Base-by-base conservation (phyloP, 2,888 invertebrate species). In the Rhopalosiphum nymphaeae region DNA sequence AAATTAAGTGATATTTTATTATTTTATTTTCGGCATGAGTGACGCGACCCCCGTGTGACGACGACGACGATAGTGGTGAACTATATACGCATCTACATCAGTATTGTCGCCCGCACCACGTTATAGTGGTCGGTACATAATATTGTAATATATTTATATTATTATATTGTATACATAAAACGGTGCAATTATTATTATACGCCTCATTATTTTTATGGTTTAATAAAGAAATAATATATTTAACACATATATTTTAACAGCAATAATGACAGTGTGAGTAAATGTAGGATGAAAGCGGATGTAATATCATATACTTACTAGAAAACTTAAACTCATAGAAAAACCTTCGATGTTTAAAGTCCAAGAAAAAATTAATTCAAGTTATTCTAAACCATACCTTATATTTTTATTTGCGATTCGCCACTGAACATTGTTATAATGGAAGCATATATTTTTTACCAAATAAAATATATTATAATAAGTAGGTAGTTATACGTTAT, bases 1-100 rank as follows among this genome's bases (percentile, higher is more conserved):
- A 88, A 67, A 88, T 67, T 53, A 42, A 92, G 87, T 67, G 87
- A 87, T 92, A 67, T 88, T 88, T 92, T 25, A 42, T 92, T 92
- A 53, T 67, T 92, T 92, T 49, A 67, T 92, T 92, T 88, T 67
- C 3, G 25, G 29, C 42, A 86, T n/a, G 56, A 84, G 53, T 84
- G 91, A 91, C 90, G 90, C 61, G 89, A 46, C n/a, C n/a, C n/a
- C n/a, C 16, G 67, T 16, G n/a, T 13, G 5, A 67, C 61, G 67
- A 67, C 67, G n/a, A 13, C 67, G 67, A 7, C n/a, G n/a, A 13
- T 16, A 16, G 16, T 7, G 36, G 67, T 36, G 21, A 16, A 67
- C 67, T 67, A 67, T n/a, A 67, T 36, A 67, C n/a, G 13, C 67
- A 16, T n/a, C n/a, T 67, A 67, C 5, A 67, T 13, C 67, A 67